Conservation (phyloP, 2,113 vertebrate genomes). For the Burhinus bistriatus region DNA sequence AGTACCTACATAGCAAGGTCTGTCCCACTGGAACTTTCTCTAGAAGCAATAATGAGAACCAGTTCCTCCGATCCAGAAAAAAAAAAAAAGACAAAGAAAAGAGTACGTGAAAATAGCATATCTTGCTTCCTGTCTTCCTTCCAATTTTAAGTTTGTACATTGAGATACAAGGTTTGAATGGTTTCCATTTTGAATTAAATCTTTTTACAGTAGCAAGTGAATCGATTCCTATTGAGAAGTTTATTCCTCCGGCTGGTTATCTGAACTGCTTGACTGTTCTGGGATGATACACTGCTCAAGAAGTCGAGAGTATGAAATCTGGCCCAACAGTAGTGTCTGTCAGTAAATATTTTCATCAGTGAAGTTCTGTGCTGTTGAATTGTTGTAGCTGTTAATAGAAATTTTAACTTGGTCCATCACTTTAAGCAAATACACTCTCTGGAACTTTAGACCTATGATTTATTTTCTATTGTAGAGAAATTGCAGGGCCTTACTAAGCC, state of each 20-base stretch:
- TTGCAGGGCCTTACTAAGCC: not conserved
- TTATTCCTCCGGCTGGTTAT: not conserved
- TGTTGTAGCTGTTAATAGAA: not conserved
- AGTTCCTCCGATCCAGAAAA: not conserved
- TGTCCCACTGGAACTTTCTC: not conserved
- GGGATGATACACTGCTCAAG: not conserved
- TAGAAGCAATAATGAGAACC: not conserved
- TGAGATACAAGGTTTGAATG: not conserved
- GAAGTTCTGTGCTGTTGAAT: not conserved
- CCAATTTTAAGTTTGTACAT: not conserved
- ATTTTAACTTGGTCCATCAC: not conserved
- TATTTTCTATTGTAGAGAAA: not conserved
- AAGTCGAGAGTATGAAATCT: not conserved
- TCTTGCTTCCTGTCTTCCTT: not conserved
- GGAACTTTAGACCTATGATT: not conserved
- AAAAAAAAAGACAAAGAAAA: not conserved
- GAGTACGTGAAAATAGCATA: not conserved
- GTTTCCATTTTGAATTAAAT: not conserved
- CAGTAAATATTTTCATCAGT: not conserved
- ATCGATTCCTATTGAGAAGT: not conserved
- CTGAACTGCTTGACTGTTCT: not conserved
- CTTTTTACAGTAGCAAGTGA: not conserved
- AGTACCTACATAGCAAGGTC: not conserved
- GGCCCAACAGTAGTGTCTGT: not conserved
- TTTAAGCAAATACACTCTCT: not conserved